Conservation (phyloP, 1,140 invertebrate genomes). For the Druon quercuslanigerum region DNA sequence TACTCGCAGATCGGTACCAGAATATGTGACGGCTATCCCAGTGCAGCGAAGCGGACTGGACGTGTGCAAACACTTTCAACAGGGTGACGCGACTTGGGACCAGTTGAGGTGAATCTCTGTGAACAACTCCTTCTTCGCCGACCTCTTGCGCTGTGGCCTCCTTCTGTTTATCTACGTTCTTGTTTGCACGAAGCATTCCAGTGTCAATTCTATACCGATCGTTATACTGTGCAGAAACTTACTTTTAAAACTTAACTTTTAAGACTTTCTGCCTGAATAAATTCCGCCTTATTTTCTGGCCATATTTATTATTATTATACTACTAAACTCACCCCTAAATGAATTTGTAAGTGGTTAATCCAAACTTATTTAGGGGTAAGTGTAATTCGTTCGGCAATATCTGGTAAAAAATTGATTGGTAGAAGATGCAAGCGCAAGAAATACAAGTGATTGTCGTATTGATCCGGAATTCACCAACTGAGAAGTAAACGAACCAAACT, state of each 20-base stretch:
- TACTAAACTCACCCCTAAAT: too few species aligned
- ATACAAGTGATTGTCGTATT: too few species aligned
- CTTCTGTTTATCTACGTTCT: slow-evolving; percentile 58
- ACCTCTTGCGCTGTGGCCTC: slow-evolving; percentile 50
- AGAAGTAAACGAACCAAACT: too few species aligned
- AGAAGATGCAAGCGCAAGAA: too few species aligned
- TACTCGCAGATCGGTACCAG: slow-evolving; percentile 39
- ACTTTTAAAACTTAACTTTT: slow-evolving; percentile 21
- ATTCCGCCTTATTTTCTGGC: too few species aligned
- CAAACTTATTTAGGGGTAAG: too few species aligned
- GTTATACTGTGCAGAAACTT: slow-evolving; percentile 32
- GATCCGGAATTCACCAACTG: too few species aligned
- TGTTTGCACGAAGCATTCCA: slow-evolving; percentile 65
- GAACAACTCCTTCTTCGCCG: slow-evolving; percentile 47
- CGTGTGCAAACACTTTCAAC: slow-evolving; percentile 65
- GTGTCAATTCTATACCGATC: slow-evolving; percentile 46
- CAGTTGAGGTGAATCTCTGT: slow-evolving; percentile 50
- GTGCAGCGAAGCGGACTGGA: slow-evolving; percentile 46
- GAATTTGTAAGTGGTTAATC: too few species aligned
- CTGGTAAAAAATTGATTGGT: too few species aligned
- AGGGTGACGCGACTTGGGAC: slow-evolving; percentile 42
- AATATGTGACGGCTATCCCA: slow-evolving; percentile 49
- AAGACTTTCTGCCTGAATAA: not conserved
- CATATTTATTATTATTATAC: too few species aligned
- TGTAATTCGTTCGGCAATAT: too few species aligned